A percentile compares a stretch with the other conserved stretches of the same genome.
Evolutionary conservation across 2,888 invertebrate species (phyloP).

Genomic region (Latheticus oryzae): DNA sequence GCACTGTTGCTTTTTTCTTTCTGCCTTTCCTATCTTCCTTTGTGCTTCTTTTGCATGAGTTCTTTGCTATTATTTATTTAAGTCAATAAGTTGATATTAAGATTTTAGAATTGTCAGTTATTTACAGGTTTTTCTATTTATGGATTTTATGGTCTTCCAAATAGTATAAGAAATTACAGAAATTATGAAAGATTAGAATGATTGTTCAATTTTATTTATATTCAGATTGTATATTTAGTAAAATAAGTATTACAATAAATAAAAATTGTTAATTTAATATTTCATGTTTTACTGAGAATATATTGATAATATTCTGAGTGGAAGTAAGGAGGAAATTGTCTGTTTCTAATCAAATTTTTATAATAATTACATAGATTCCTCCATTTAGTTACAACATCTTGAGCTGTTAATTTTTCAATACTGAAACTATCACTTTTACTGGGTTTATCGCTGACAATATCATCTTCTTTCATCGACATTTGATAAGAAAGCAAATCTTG

Average conservation of each 20-base stretch:
- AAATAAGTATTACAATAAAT: too few species aligned
- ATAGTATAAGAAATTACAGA: slow-evolving; percentile 61
- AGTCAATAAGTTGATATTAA: slow-evolving; percentile 24
- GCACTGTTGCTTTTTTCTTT: slow-evolving; percentile 13
- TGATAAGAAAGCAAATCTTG: slow-evolving; percentile 14
- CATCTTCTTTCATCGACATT: slow-evolving; percentile 1
- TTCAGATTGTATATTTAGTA: too few species aligned
- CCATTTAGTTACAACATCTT: slow-evolving; percentile 48
- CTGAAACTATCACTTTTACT: slow-evolving; percentile 13
- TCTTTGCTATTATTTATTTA: slow-evolving; percentile 4
- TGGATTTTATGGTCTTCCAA: slow-evolving; percentile 76
- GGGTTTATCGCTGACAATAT: background rate
- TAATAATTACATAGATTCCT: slow-evolving; percentile 41
- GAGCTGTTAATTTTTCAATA: slow-evolving; percentile 6
- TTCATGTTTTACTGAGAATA: background rate
- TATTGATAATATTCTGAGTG: slow-evolving; percentile 45
- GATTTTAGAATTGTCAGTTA: slow-evolving; percentile 47
- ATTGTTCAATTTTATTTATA: slow-evolving; percentile 30
- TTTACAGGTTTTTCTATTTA: slow-evolving; percentile 76
- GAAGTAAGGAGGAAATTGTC: slow-evolving; percentile 49
- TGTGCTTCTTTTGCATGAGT: slow-evolving; percentile 25
- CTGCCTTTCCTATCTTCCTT: background rate
- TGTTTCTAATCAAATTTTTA: slow-evolving; percentile 41
- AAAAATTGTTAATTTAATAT: too few species aligned
- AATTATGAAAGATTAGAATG: slow-evolving; percentile 62